Base-by-base conservation (phyloP, 2,888 invertebrate genomes). In the Eudasyphora cyanicolor region DNA sequence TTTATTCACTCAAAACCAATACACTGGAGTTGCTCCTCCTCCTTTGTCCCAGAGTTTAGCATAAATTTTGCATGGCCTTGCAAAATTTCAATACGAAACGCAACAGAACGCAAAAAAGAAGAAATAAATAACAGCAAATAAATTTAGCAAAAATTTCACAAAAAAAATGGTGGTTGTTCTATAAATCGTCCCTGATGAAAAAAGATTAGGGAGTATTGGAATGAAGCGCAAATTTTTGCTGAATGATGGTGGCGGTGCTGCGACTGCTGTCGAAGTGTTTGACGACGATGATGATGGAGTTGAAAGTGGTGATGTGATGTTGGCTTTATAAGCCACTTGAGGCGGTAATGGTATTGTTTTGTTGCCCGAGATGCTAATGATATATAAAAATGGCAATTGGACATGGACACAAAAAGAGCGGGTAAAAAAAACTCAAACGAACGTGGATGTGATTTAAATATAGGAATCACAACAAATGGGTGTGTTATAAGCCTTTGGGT, bases 331-430 rank as follows among this genome's bases (percentile, higher is more conserved):
- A 83, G 83, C 84, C 75, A 81, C 81, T 84, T 81, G 71, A 78
- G 1, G 24, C 24, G n/a, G 71, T 81, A 76, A 81, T 81, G 81
- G 80, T 80, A 83, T 84, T 84, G 83, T 84, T 80, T 83, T 78
- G 77, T 70, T 81, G 64, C n/a, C n/a, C n/a, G 35, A 19, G 32
- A 21, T 64, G 75, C 67, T 84, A 81, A 84, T 84, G 81, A 84
- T 75, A 76, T 84, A 81, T 84, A 84, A 84, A 84, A 84, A 84
- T 84, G 84, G 84, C 84, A 84, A 84, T 84, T 84, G 80, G 64
- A 74, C 76, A 78, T 78, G 75, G 76, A 75, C 62, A 27, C 10
- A n/a, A 17, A 17, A 17, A 17, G 49, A 5, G 5, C 2, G 4
- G 57, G 54, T 19, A 54, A 45, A 45, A 24, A 27, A 57, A 27